Evolutionary conservation across 2,888 invertebrate genomes (phyloP).

Genomic region (Synergus gifuensis): DNA sequence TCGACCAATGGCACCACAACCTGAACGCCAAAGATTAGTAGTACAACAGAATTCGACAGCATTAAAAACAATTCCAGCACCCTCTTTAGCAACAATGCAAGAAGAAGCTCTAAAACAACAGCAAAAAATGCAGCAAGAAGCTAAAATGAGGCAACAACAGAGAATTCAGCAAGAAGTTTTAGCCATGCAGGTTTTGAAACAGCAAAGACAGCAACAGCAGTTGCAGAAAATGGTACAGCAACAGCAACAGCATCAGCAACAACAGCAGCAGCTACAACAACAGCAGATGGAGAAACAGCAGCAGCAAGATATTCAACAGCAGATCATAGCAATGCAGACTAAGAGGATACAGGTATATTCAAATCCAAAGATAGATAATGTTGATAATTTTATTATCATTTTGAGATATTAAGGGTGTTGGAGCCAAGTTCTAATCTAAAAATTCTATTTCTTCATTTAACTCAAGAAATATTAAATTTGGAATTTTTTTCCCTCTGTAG

Average conservation of each 20-base stretch:
- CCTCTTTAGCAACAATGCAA: conserved; percentile 61
- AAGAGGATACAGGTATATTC: conserved; percentile 67
- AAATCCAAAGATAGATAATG: background rate
- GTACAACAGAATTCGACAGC: conserved; percentile 72
- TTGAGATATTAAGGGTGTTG: too few species aligned
- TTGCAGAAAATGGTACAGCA: conserved; percentile 50
- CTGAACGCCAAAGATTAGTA: conserved; percentile 76
- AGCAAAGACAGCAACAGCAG: conserved; percentile 64
- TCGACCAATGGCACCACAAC: conserved; percentile 84
- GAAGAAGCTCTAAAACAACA: conserved; percentile 65
- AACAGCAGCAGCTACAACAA: conserved; percentile 65
- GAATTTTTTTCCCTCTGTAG: too few species aligned
- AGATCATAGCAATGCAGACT: conserved; percentile 61
- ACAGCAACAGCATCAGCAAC: conserved; percentile 71
- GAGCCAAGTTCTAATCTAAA: too few species aligned
- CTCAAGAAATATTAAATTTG: too few species aligned
- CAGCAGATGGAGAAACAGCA: conserved; percentile 60
- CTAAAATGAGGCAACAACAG: conserved; percentile 66
- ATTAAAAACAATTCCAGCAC: conserved; percentile 55
- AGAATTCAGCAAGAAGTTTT: conserved; percentile 69
- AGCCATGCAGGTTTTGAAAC: conserved; percentile 70
- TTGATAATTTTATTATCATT: background rate
- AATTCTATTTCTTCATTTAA: too few species aligned
- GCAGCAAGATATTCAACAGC: conserved; percentile 52
- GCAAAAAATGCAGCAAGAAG: conserved; percentile 63